Base-by-base conservation (phyloP, 2,888 invertebrate species). In the Mythimna pallens region DNA sequence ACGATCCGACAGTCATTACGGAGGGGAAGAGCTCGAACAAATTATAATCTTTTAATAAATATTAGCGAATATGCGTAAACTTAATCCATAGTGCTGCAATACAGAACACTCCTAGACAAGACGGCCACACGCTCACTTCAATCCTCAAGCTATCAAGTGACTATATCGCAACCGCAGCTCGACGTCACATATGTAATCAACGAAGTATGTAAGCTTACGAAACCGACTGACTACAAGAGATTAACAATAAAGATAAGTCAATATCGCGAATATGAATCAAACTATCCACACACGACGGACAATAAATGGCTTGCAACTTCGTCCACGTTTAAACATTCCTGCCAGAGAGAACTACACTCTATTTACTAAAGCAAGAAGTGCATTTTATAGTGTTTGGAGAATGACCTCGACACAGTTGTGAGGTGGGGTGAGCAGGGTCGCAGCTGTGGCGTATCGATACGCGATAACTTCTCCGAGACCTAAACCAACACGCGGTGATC, bases 191-290 rank as follows among this genome's bases (percentile, higher is more conserved):
- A 40, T 43, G 5, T 12, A 52, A 52, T 30, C 1, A 69, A 54
- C 34, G 47, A 43, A 50, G 22, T 50, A 22, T 57, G 57, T 63
- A 65, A 68, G 50, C 34, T 70, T 55, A 62, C 58, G 71, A 52
- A 65, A 65, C 20, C 57, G 68, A 70, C 72, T 65, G 65, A 55
- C 75, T 62, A 72, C 79, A 80, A 75, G 67, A 80, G 69, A 84
- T 81, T 80, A 74, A 80, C 82, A 73, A 84, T 79, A 80, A 77
- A 77, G 87, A 86, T 86, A 87, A 86, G 85, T 88, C 89, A 86
- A 90, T 88, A 87, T 88, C 80, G 83, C 83, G 70, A 88, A 90
- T 89, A 89, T 88, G 89, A 88, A 89, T 91, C 91, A 87, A 88
- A 87, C 77, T 82, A 86, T 86, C 76, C 82, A 79, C 74, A 84